Percentiles rank a stretch among this genome's conserved stretches.
These are phyloP conservation scores for Simalia tracyae DNA, from an alignment of 2,797 vertebrate genomes.

Conservation along the genomic window DNA sequence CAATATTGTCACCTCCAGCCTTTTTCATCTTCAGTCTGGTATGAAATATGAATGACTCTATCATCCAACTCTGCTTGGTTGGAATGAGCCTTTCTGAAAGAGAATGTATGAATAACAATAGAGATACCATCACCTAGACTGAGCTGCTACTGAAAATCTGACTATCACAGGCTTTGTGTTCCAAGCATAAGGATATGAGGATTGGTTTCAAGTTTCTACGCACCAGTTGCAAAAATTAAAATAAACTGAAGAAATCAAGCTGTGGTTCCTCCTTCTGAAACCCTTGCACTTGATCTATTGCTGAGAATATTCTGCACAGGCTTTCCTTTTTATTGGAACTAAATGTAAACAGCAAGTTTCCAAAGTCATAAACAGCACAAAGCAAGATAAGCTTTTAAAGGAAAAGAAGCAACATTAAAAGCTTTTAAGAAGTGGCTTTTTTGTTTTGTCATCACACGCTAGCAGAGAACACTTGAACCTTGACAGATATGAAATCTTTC, in stretches of 20 bases:
- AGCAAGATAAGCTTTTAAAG: background rate
- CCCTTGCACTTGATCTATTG: background rate
- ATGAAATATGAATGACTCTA: background rate
- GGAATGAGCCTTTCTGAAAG: background rate
- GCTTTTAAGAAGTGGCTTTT: conserved; percentile 61
- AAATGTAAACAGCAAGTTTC: conserved; percentile 33
- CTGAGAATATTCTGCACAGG: background rate
- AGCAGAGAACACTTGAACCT: conserved; percentile 51
- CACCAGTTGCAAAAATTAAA: background rate
- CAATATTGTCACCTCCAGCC: background rate
- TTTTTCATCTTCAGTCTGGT: background rate
- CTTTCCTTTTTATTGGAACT: background rate
- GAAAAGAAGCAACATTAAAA: conserved; percentile 58
- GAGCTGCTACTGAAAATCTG: background rate
- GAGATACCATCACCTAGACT: accelerated
- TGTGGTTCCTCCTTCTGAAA: background rate
- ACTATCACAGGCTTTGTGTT: conserved; percentile 9
- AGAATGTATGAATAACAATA: background rate
- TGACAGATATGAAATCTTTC: conserved; percentile 53
- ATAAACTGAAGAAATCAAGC: background rate
- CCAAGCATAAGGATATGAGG: background rate
- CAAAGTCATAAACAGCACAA: conserved; percentile 51
- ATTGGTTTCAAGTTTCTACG: background rate
- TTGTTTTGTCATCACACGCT: conserved; percentile 33
- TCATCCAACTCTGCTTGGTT: background rate